Base-by-base conservation (phyloP, 2,888 invertebrate species). In the Cristatella mucedo region DNA sequence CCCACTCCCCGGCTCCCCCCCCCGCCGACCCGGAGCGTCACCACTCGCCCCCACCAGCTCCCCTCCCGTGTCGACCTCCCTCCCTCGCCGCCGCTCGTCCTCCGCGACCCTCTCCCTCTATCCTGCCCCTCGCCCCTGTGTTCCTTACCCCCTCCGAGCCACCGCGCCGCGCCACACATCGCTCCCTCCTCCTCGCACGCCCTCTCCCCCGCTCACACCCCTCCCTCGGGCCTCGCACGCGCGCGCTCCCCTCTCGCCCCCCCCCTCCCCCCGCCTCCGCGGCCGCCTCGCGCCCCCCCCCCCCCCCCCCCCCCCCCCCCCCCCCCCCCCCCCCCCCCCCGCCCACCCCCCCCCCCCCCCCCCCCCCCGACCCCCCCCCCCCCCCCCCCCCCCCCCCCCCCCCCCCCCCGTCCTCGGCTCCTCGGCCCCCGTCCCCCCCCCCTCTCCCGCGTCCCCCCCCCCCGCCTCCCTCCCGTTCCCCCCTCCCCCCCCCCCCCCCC, bases 401-500 rank as follows among this genome's bases (percentile, higher is more conserved):
- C 26, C n/a, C 26, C n/a, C 26, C n/a, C 26, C 26, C n/a, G 7
- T n/a, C 26, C n/a, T n/a, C 26, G 7, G 7, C 26, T 26, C 26
- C n/a, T n/a, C 26, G 7, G 7, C 26, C 26, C n/a, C 26, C 26
- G 7, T 26, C 26, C 26, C 26, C n/a, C 26, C n/a, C 7, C n/a
- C 26, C 26, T 26, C n/a, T n/a, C 26, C n/a, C 26, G 7, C 26
- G 7, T n/a, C 26, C 26, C n/a, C 26, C n/a, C 7, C n/a, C 26
- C 26, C n/a, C n/a, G 7, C 26, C n/a, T n/a, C 26, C 26, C n/a
- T n/a, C n/a, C 26, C n/a, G 7, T 26, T 9, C n/a, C 26, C 26
- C n/a, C 26, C n/a, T 7, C 19, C 40, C 15, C 9, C 41, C 21
- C 41, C 37, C n/a, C 9, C 33, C 11, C 37, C 33, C 37, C 9